Evolutionary conservation across 35 echinoderm and acorn worm species (phyloP).

Genomic region (Ophioderma brevispina): DNA sequence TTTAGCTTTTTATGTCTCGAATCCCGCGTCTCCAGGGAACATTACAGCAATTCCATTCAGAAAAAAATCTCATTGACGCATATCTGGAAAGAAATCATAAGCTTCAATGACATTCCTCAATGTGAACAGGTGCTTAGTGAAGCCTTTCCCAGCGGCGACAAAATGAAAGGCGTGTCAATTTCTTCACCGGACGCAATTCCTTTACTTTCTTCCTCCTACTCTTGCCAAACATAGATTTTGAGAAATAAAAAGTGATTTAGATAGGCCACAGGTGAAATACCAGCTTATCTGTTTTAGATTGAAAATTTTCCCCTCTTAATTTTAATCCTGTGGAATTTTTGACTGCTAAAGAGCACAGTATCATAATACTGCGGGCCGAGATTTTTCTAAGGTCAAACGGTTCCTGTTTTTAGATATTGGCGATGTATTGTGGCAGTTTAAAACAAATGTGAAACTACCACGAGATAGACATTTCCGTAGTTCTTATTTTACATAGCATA

Average conservation of each 20-base stretch:
- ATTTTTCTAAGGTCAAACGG: not conserved
- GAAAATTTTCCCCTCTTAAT: too few relatives aligned
- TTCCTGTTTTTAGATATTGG: not conserved
- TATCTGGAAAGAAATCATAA: not conserved
- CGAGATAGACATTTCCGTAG: not conserved
- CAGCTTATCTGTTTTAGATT: too few relatives aligned
- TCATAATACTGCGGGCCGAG: too few relatives aligned
- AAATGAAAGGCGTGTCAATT: not conserved
- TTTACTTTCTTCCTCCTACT: too few relatives aligned
- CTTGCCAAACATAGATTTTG: too few relatives aligned
- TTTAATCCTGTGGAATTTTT: too few relatives aligned
- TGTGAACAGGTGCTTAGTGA: not conserved
- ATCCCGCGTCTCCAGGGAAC: not conserved
- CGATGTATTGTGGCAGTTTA: not conserved
- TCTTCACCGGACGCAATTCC: not conserved
- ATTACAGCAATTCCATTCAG: not conserved
- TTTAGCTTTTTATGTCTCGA: too few relatives aligned
- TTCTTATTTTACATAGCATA: conserved; percentile 10
- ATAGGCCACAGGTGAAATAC: too few relatives aligned
- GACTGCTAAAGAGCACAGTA: not conserved
- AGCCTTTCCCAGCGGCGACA: not conserved
- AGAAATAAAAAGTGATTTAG: too few relatives aligned
- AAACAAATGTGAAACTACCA: not conserved
- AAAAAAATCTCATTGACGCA: not conserved
- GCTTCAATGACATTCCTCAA: not conserved